Evolutionary conservation across 2,797 vertebrate genomes (phyloP).

Genomic region (Otolemur crassicaudatus): DNA sequence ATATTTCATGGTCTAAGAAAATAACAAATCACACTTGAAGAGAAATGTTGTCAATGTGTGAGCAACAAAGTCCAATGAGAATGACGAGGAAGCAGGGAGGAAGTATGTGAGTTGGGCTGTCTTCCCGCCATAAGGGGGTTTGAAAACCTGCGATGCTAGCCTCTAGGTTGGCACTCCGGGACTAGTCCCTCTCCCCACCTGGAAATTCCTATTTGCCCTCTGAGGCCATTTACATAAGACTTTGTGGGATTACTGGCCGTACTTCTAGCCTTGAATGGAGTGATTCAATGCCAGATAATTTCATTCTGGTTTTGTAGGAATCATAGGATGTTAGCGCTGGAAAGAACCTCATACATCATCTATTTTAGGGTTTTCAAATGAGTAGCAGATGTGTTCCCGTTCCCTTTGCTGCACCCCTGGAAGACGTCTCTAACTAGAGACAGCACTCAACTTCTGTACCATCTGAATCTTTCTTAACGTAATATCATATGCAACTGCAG

Average conservation of each 20-base stretch:
- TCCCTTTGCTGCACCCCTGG: background rate
- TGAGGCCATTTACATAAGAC: background rate
- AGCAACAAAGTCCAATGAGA: background rate
- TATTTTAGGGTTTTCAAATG: conserved; percentile 56
- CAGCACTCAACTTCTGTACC: background rate
- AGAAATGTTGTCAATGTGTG: background rate
- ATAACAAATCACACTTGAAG: background rate
- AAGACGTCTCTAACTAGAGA: background rate
- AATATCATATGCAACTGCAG: background rate
- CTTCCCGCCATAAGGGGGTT: background rate
- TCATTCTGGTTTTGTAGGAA: conserved; percentile 61
- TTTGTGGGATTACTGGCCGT: conserved; percentile 3
- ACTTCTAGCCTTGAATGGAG: background rate
- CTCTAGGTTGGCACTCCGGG: background rate
- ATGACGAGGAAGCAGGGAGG: background rate
- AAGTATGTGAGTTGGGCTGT: background rate
- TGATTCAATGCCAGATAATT: conserved; percentile 50
- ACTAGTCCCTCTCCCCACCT: background rate
- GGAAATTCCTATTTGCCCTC: background rate
- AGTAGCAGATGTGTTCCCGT: background rate
- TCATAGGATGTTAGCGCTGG: background rate
- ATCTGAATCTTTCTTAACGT: background rate
- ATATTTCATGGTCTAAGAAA: conserved; percentile 38
- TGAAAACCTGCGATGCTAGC: background rate
- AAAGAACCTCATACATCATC: background rate